Evolutionary conservation across 2,113 vertebrate species (phyloP), one percentile per base, ranked within the genome.

Genomic region (Holacanthus passer): DNA sequence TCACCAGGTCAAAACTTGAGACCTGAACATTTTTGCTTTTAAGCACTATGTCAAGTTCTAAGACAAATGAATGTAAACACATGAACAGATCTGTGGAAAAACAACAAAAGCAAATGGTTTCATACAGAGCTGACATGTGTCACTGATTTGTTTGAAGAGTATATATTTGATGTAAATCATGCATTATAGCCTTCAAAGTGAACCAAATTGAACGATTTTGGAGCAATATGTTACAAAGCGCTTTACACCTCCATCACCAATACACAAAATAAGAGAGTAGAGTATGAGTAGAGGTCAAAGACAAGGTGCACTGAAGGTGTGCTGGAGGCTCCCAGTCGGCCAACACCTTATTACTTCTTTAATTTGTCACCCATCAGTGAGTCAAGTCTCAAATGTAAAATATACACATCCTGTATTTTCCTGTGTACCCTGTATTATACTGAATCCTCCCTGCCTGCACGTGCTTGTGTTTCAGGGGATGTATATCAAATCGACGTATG

Each of bases 401-500:
- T 22, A 22, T 19, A 12, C 0, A n/a, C n/a, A 27, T 37, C 3
- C 3, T 24, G 19, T 56, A 31, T 62, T 60, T 73, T 0, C 10
- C 0, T 29, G 11, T 66, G 24, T 12, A 27, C 8, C 39, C 22
- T 58, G 13, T 70, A 11, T 66, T 27, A 20, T 55, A 29, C 58
- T 70, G 19, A 83, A 52, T 53, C 43, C 59, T 66, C 4, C 32
- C 24, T 70, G 27, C 32, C 24, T 63, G 0, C 10, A 10, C 67
- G 29, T 79, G 63, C 70, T 72, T 84, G 45, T 82, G 1, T 86
- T 88, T 63, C 80, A 95, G 94, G 94, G 94, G 67, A 95, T 95
- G 94, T 95, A 95, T 60, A 95, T 95, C 84, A 95, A 95, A 85
- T 95, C 94, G 0, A 95, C 94, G 1, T 95, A 95, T 11, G 94